Evolutionary conservation across 2,113 vertebrate genomes (phyloP).

Genomic region (Peromyscus californicus): DNA sequence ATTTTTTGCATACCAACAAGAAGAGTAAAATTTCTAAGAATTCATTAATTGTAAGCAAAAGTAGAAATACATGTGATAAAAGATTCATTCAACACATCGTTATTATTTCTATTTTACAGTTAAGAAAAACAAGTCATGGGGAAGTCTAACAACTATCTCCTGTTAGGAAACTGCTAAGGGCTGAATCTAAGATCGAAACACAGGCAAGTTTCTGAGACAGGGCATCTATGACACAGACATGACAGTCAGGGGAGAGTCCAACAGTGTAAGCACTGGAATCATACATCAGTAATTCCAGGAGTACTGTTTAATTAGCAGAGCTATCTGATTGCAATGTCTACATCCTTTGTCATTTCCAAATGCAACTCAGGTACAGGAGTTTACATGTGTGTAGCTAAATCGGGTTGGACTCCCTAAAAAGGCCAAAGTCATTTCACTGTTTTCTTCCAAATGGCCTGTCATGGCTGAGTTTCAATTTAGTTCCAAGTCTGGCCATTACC

Average conservation of each 20-base stretch:
- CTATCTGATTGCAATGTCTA: neutral
- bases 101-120: neutral
- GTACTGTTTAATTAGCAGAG: neutral
- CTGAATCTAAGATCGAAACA: neutral
- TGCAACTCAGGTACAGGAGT: neutral
- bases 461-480: neutral
- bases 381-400: neutral
- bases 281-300: too few species aligned
- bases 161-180: neutral
- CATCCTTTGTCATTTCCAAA: neutral
- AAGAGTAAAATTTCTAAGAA: neutral
- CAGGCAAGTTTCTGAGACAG: neutral
- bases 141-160: neutral
- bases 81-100: neutral
- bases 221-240: neutral
- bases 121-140: neutral
- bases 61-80: neutral
- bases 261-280: neutral
- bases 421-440: neutral
- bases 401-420: neutral
- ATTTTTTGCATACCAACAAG: neutral
- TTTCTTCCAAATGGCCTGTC: neutral
- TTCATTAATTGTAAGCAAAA: neutral
- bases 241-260: neutral
- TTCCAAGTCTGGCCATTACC: neutral